Base-by-base conservation (phyloP, 2,888 invertebrate species). In the Ryuthela nishihirai region DNA sequence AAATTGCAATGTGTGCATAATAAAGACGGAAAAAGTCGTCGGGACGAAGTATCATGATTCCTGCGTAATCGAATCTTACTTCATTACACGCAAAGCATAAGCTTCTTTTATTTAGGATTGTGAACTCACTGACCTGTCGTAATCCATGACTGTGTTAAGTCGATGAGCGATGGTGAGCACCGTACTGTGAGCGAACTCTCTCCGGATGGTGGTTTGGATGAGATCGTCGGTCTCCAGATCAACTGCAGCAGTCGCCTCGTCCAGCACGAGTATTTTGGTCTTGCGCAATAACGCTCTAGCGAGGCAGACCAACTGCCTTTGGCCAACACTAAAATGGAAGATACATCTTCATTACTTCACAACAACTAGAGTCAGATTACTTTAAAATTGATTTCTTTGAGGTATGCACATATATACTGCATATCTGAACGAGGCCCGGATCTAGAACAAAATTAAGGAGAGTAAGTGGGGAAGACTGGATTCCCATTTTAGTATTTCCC, bases 161-260 rank as follows among this genome's bases (percentile, higher is more conserved):
- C 64, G 52, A 38, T 64, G 64, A 15, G 64, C 64, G 7, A 64
- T 64, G 1, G 55, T 54, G 15, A 75, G 67, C 5, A 75, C 86
- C 4, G 93, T 93, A 75, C 89, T 88, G 62, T 87, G 81, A 58
- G 81, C 82, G 74, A 94, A 94, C 74, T 93, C 88, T 24, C 83
- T 81, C 21, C 88, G 83, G 72, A 94, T 95, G 3, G 94, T 94
- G 76, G 69, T 67, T 83, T 88, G 80, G 56, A 79, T 79, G 12
- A 79, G 69, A 15, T 74, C 73, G 64, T 80, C 79, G 0, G 79
- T 79, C 67, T 77, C 76, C 23, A 77, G 68, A 69, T 79, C 79
- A 4, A 80, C 76, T 1, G 79, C 77, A 2, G 79, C 79, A 2
- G 80, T 79, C 2, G 80, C 80, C 68, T 80, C 80, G 66, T 81